Base-by-base conservation (phyloP, 2,888 invertebrate genomes). In the Nebria salina region DNA sequence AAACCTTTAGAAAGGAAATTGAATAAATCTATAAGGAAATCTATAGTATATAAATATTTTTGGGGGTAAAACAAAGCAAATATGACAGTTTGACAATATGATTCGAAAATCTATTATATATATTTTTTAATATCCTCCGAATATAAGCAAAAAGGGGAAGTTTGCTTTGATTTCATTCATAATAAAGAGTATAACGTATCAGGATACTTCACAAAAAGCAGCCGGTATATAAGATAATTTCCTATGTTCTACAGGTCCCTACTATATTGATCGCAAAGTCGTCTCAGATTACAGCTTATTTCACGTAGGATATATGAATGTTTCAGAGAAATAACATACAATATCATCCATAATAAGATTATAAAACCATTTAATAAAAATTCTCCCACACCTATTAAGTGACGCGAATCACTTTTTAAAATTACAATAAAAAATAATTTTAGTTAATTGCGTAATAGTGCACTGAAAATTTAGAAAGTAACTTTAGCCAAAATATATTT, bases 231-330 rank as follows among this genome's bases (percentile, higher is more conserved):
- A 54, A 54, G 8, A 7, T 54, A 54, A 54, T 8, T 8, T 54
- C 34, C 34, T 11, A 54, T 54, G 54, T 54, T 54, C 54, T 54
- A 54, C 54, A 54, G 54, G 54, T 54, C 54, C 54, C 54, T 54
- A 54, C 8, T 54, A 70, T 70, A 70, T 70, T 70, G 70, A 70
- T 70, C 70, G 8, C 13, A 26, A 70, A 70, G 70, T 25, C 7
- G 20, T 70, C 70, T 70, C 70, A 34, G 25, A 26, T 70, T 70
- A 70, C 70, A 70, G 70, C 70, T 70, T 70, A 70, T 70, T 70
- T 25, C 70, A 6, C 54, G 8, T 54, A 5, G 54, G 6, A 54
- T 54, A 54, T 54, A 54, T 54, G 54, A 54, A 54, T 54, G 54
- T 13, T 54, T 34, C 34, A 54, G 54, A 13, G 54, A 8, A 54